These are phyloP conservation scores for Sebastes itinus DNA, from an alignment of 2,797 vertebrate genomes.

Conservation along the genomic window DNA sequence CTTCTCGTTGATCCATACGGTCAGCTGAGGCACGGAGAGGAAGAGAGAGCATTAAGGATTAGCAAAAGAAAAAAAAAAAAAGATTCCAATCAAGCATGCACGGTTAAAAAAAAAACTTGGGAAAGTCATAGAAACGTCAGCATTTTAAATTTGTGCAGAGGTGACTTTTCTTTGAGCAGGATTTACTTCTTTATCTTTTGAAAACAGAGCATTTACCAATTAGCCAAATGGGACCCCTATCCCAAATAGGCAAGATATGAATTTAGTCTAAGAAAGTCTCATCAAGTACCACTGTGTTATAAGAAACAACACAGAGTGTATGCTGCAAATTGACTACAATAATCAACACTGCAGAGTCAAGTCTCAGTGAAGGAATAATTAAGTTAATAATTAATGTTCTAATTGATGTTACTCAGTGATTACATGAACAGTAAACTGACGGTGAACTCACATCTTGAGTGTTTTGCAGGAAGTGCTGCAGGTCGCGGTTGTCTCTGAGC, in stretches of 20 bases:
- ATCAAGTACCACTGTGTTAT: not conserved
- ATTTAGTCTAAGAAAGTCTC: not conserved
- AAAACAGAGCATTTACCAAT: constrained; percentile 39
- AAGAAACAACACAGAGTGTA: constrained; percentile 2
- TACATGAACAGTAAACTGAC: constrained; percentile 8
- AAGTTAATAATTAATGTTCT: constrained; percentile 3
- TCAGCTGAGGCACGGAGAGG: constrained; percentile 80
- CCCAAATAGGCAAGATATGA: constrained; percentile 11
- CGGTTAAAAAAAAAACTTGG: not conserved
- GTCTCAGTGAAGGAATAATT: constrained; percentile 5
- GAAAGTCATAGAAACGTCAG: constrained; percentile 41
- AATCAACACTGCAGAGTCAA: constrained; percentile 6
- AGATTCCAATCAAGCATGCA: not conserved
- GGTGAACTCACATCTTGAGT: constrained; percentile 90
- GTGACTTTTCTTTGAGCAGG: constrained; percentile 28
- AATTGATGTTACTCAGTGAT: constrained; percentile 3
- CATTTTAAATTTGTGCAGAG: constrained; percentile 23
- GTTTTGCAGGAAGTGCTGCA: constrained; percentile 95
- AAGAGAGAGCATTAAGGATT: not conserved
- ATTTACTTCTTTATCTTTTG: constrained; percentile 48
- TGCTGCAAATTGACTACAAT: constrained; percentile 17
- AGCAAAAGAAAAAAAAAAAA: not conserved
- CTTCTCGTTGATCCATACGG: constrained; percentile 97
- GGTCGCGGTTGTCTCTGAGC: constrained; percentile 90
- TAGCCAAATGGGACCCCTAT: constrained; percentile 40